A percentile compares a stretch with the other conserved stretches of the same genome.
phyloP scores from a whole-genome alignment of 2,888 invertebrate genomes.

The Torymus auratus region DNA sequence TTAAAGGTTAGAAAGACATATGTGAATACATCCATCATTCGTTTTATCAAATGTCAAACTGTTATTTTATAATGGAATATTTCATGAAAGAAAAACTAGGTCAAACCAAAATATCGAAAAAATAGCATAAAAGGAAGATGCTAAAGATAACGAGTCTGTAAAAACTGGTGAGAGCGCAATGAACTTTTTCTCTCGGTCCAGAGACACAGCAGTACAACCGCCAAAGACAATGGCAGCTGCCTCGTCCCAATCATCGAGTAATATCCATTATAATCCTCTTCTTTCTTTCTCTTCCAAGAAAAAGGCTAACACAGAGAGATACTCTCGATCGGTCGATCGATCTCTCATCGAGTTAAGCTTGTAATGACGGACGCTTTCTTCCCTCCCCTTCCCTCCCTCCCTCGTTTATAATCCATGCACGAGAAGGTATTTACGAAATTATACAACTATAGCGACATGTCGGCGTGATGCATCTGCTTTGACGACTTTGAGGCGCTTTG shows the following conservation, averaged over 20 bases:
- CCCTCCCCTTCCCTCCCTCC: too few relatives aligned
- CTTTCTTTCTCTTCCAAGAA: too few relatives aligned
- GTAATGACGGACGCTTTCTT: conserved; percentile 41
- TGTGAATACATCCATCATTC: too few relatives aligned
- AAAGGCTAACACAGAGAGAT: not conserved
- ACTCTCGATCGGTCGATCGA: conserved; percentile 14
- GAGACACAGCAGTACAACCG: conserved; percentile 6
- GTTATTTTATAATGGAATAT: too few relatives aligned
- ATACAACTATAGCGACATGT: not conserved
- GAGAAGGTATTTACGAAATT: conserved; percentile 43
- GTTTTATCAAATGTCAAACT: too few relatives aligned
- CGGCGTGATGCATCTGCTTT: conserved; percentile 20
- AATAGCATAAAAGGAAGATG: conserved; percentile 1
- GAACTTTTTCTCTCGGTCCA: conserved; percentile 46
- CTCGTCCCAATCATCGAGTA: conserved; percentile 27
- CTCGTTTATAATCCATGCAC: conserved; percentile 22
- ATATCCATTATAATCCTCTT: conserved; percentile 39
- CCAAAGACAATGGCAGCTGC: conserved; percentile 27
- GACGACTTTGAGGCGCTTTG: not conserved
- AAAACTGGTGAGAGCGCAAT: conserved; percentile 47
- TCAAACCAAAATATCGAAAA: too few relatives aligned
- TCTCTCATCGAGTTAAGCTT: not conserved
- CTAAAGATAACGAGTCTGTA: not conserved
- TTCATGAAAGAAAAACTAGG: too few relatives aligned
- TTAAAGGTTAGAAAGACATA: too few relatives aligned